These are phyloP conservation scores for Halichondria panicea DNA, from an alignment of 37 sponge, comb jelly and placozoan species.

Conservation along the genomic window DNA sequence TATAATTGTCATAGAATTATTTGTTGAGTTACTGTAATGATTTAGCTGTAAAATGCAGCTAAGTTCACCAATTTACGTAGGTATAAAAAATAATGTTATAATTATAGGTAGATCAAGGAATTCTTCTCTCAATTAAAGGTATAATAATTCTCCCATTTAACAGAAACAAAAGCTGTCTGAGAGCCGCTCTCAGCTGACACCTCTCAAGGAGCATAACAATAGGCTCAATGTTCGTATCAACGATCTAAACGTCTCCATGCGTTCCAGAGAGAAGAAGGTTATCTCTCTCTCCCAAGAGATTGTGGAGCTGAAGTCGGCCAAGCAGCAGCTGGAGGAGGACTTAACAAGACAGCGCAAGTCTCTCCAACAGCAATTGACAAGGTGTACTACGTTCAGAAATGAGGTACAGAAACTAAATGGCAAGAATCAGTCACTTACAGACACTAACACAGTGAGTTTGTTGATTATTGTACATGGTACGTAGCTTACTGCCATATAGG, in stretches of 20 bases:
- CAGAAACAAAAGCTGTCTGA: slow-evolving; percentile 33
- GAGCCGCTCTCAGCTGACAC: neutral
- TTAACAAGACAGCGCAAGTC: slow-evolving; percentile 14
- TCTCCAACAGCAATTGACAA: slow-evolving; percentile 18
- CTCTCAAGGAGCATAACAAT: slow-evolving; percentile 25
- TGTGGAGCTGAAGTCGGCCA: slow-evolving; percentile 28
- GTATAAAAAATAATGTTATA: no score
- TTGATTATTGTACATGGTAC: no score
- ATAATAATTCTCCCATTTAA: neutral
- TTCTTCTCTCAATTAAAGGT: no score
- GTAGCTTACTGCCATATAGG: no score
- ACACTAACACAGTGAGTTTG: slow-evolving; percentile 10
- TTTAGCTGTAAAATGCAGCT: no score
- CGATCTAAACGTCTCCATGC: slow-evolving; percentile 18
- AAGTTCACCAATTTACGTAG: no score
- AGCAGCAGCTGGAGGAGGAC: slow-evolving; percentile 34
- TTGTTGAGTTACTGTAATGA: no score
- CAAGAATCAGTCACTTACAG: slow-evolving; percentile 22
- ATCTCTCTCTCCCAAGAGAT: slow-evolving; percentile 18
- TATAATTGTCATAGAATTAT: no score
- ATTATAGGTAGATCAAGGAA: no score
- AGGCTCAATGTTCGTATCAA: slow-evolving; percentile 34
- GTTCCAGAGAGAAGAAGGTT: slow-evolving; percentile 35
- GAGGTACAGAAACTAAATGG: slow-evolving; percentile 1
- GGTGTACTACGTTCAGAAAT: neutral